phyloP scores from a whole-genome alignment of 2,113 vertebrate species.

The Garra rufa region DNA sequence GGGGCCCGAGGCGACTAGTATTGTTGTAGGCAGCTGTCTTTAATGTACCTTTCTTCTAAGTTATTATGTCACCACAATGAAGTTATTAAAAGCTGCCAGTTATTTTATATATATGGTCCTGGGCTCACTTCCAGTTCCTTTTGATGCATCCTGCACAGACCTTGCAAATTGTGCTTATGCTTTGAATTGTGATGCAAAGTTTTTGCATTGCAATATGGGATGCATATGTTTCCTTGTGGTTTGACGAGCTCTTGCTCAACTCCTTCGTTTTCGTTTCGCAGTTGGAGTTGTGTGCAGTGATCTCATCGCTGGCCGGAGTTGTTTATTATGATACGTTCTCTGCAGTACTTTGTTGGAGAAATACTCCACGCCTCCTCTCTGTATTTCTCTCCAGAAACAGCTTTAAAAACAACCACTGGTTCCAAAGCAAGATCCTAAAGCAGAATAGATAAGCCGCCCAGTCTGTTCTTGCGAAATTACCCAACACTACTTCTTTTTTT shows the following conservation, averaged over 20 bases:
- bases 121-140: background rate
- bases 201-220: background rate
- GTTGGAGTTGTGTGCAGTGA: conserved; percentile 5
- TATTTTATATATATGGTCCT: background rate
- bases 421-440: conserved; percentile 29
- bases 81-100: background rate
- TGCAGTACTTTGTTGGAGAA: background rate
- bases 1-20: background rate
- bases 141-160: background rate
- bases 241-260: conserved; percentile 4
- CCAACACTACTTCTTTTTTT: background rate
- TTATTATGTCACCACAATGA: background rate
- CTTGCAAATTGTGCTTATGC: too few relatives aligned
- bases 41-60: background rate
- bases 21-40: conserved; percentile 44
- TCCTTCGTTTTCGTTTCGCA: background rate
- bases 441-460: background rate
- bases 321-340: conserved; percentile 24
- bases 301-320: conserved; percentile 34
- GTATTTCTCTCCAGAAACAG: background rate
- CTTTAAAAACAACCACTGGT: background rate
- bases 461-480: conserved; percentile 9
- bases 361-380: background rate
- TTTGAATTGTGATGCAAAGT: background rate
- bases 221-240: background rate